Evolutionary conservation across 2,797 vertebrate genomes (phyloP).

Genomic region (Eulemur rubriventer): DNA sequence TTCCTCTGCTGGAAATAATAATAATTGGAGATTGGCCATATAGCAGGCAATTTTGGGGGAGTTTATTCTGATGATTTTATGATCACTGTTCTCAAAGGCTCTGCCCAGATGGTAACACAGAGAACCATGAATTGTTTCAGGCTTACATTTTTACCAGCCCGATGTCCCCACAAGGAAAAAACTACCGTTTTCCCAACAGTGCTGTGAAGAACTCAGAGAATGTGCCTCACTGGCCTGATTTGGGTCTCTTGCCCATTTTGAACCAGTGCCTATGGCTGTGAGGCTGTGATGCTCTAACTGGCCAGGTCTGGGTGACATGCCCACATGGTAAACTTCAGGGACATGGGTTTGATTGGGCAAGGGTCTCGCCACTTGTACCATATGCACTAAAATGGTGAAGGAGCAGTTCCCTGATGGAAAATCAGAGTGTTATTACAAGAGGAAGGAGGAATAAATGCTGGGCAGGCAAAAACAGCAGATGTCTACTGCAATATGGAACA

Average conservation of each 20-base stretch:
- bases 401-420: neutral
- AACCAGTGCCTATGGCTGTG: neutral
- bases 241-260: neutral
- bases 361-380: neutral
- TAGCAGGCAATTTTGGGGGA: neutral
- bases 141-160: neutral
- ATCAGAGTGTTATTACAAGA: neutral
- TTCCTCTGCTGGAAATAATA: neutral
- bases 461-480: neutral
- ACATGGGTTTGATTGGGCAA: neutral
- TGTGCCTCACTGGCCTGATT: neutral
- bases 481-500: neutral
- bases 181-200: neutral
- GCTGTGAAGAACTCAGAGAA: neutral
- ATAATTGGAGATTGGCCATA: neutral
- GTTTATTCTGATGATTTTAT: conserved; percentile 6
- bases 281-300: neutral
- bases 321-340: neutral
- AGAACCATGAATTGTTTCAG: neutral
- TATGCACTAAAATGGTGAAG: neutral
- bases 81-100: neutral
- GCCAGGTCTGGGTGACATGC: neutral
- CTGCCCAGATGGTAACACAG: neutral
- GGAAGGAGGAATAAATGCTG: neutral
- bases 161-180: neutral